Conservation (phyloP, 2,113 vertebrate species). For the Cercopithecus mona region DNA sequence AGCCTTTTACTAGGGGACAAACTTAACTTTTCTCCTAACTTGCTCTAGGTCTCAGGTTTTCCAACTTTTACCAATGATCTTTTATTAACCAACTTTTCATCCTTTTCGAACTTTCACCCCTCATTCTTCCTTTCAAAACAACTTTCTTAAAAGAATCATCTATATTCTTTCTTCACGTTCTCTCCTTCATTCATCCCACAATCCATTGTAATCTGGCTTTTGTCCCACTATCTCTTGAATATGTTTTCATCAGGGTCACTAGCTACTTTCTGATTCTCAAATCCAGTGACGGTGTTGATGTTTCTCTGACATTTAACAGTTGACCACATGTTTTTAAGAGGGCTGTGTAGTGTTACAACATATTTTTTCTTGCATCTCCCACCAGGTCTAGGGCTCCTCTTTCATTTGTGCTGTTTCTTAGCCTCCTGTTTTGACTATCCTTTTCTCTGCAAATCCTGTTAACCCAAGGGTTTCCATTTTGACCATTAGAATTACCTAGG, state of each 20-base stretch:
- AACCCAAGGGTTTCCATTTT: not conserved
- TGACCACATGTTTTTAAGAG: not conserved
- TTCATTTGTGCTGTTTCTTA: not conserved
- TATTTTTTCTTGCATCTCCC: not conserved
- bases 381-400: not conserved
- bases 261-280: not conserved
- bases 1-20: not conserved
- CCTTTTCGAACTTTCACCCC: not conserved
- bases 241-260: not conserved
- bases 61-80: not conserved
- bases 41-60: not conserved
- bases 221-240: not conserved
- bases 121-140: not conserved
- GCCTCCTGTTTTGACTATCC: not conserved
- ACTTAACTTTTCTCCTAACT: not conserved
- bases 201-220: not conserved
- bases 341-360: not conserved
- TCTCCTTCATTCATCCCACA: not conserved
- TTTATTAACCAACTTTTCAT: not conserved
- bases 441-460: not conserved
- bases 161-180: not conserved
- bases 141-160: not conserved
- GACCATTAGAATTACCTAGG: not conserved
- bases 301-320: not conserved
- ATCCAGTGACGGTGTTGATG: not conserved